Evolutionary conservation across 2,888 invertebrate genomes (phyloP), one percentile per base, ranked within the genome.

Genomic region (Lordiphosa fenestrarum): DNA sequence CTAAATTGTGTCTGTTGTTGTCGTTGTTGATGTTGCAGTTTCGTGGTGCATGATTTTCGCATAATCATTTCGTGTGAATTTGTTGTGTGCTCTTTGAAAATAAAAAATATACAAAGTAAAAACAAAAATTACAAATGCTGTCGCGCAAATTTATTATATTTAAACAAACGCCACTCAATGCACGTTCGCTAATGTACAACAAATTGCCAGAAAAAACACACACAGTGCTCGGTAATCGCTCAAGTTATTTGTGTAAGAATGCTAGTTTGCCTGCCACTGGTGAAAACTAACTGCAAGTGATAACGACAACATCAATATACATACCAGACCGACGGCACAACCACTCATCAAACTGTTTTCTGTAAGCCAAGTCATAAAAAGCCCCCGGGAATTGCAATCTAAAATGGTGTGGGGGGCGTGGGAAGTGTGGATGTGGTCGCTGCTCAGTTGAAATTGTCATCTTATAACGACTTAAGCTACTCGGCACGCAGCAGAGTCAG

Each of bases 401-500:
- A 33, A 56, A 61, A 30, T 19, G 40, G 19, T 10, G 50, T 30
- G 50, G 44, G n/a, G 23, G 35, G 60, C 60, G 59, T 58, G 65
- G 77, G 77, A 80, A 76, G 77, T 76, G 84, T 80, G 80, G 81
- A 73, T 83, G 73, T 73, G 75, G 64, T 59, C 66, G 63, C 75
- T 66, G 76, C 75, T 50, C 38, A 41, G 57, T 21, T 40, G 54
- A 68, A 73, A 71, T 71, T 59, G 64, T 72, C 76, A 70, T 73
- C 76, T 73, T 73, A 66, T 65, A 77, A 83, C 81, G 77, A 81
- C 69, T 83, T 77, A 76, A 83, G 81, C 81, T 76, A 66, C 73
- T 73, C 81, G 60, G 81, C 68, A 80, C 66, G 83, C 80, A 48
- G 65, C 65, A 53, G 40, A 67, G 77, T 84, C 84, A 80, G 81